Evolutionary conservation across 2,797 vertebrate species (phyloP).

Genomic region (Lophotriccus pileatus): DNA sequence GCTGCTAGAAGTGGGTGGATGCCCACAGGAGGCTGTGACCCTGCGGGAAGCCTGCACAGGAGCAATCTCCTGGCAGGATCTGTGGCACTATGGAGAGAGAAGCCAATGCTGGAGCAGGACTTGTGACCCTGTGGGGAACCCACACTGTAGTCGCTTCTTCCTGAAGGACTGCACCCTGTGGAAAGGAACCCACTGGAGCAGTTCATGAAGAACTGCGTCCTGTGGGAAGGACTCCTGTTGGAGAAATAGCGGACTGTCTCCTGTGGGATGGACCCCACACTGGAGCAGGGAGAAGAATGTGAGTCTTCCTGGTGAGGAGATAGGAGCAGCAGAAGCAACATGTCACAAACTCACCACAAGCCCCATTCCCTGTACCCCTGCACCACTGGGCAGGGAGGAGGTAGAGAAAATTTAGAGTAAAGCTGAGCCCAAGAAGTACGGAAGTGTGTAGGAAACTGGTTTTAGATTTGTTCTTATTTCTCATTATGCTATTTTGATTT

Average conservation of each 20-base stretch:
- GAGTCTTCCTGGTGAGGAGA: not conserved
- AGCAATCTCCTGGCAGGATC: not conserved
- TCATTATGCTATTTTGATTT: not conserved
- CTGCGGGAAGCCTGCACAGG: not conserved
- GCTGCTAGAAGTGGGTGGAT: not conserved
- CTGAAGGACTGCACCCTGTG: not conserved
- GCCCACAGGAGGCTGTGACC: not conserved
- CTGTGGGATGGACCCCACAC: not conserved
- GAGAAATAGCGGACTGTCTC: not conserved
- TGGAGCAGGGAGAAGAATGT: not conserved
- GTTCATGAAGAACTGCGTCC: not conserved
- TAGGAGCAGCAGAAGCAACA: not conserved
- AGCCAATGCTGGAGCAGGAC: not conserved
- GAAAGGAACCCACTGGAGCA: not conserved
- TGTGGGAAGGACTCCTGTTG: not conserved
- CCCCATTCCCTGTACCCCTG: rapidly evolving
- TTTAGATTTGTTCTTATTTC: not conserved
- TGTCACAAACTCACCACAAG: not conserved
- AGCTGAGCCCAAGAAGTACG: not conserved
- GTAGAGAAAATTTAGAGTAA: not conserved
- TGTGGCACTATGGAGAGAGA: not conserved
- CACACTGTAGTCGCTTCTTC: not conserved
- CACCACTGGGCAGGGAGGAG: not conserved
- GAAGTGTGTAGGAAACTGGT: rapidly evolving
- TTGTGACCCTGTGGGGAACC: not conserved